Base-by-base conservation (phyloP, 2,113 vertebrate genomes). In the Uropsilus gracilis region DNA sequence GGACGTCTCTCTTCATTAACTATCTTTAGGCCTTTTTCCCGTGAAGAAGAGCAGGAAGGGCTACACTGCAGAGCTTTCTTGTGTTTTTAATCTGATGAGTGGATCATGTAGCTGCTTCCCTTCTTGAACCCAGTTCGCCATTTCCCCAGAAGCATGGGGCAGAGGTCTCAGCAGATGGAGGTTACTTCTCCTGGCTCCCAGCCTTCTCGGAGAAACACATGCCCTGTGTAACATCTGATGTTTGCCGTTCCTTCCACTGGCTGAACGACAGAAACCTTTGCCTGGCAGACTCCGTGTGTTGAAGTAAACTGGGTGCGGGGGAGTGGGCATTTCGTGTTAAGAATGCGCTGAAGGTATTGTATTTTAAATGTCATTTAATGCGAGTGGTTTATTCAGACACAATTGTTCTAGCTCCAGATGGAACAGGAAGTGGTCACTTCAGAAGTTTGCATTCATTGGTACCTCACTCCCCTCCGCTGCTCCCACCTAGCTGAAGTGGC, bases 151-250 rank as follows among this genome's bases (percentile, higher is more conserved):
- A 94, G 78, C 73, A 10, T 26, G 59, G 90, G 89, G 80, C 92
- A 94, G 76, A 92, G 92, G 84, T 92, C 85, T 66, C 34, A 71
- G 88, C 39, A 75, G 82, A 61, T 63, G 95, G 71, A 90, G 88
- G 92, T 93, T 26, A 72, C 84, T 92, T 93, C 94, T 95, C 59
- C 55, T 68, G 75, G 76, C 89, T 91, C 42, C 32, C 48, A 26
- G 53, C 82, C 53, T 78, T 76, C 78, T 73, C 8, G 0, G 91
- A 92, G 95, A 95, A 94, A 68, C 64, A 89, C 92, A 81, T 48
- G 89, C 83, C 80, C 89, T 28, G 28, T 76, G 80, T 71, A 76
- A 76, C 64, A 82, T 89, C 93, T 91, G 84, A 84, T 20, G 0
- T 57, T 5, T 32, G 61, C 95, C 86, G 32, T 76, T 86, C 81